Evolutionary conservation across 1,140 invertebrate species (phyloP).

Genomic region (Dicyema japonicum): DNA sequence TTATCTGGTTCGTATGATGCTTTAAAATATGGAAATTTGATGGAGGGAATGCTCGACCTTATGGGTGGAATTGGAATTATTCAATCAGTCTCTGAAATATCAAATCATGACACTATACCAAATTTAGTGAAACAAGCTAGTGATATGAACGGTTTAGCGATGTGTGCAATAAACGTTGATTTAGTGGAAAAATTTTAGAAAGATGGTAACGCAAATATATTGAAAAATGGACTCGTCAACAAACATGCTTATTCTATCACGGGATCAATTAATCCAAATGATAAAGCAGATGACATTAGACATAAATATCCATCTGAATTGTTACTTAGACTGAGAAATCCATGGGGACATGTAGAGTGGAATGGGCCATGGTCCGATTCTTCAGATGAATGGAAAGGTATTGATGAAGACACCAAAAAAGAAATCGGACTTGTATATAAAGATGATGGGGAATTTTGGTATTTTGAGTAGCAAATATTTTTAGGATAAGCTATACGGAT

Average conservation of each 20-base stretch:
- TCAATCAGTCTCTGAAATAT: background rate
- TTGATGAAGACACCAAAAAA: conserved; percentile 48
- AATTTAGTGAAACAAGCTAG: background rate
- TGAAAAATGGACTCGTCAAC: conserved; percentile 40
- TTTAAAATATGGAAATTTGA: conserved; percentile 9
- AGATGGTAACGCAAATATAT: conserved; percentile 46
- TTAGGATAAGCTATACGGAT: conserved; percentile 20
- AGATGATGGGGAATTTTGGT: conserved; percentile 80
- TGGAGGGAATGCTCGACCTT: conserved; percentile 10
- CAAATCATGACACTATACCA: background rate
- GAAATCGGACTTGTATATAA: conserved; percentile 58
- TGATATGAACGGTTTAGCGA: conserved; percentile 5
- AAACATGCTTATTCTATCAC: conserved; percentile 64
- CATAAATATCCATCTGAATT: background rate
- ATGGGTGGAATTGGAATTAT: conserved; percentile 10
- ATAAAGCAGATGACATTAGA: conserved; percentile 1
- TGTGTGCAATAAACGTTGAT: conserved; percentile 7
- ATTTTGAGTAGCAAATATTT: conserved; percentile 5
- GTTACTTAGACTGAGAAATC: conserved; percentile 53
- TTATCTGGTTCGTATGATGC: conserved; percentile 12
- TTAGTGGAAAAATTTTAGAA: conserved; percentile 9
- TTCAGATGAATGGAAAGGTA: conserved; percentile 51
- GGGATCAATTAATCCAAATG: conserved; percentile 6
- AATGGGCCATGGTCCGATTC: too few species aligned
- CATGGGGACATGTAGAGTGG: conserved; percentile 81